Conservation (phyloP, 2,797 vertebrate species). For the Vireo griseus region DNA sequence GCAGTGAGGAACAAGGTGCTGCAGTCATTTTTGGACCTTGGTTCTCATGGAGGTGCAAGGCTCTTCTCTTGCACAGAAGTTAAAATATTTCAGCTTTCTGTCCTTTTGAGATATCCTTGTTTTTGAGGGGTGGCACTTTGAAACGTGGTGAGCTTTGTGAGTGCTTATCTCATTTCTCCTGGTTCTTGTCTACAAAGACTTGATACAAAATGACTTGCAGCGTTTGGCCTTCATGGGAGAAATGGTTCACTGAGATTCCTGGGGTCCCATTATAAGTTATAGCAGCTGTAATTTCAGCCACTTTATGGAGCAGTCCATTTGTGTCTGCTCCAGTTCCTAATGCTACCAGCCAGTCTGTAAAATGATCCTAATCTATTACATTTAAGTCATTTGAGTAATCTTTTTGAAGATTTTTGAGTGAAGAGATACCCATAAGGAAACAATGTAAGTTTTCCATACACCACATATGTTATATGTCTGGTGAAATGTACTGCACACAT, state of each 20-base stretch:
- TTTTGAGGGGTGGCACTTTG: background rate
- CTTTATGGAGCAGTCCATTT: constrained; percentile 57
- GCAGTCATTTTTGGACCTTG: accelerated
- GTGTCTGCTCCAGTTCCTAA: constrained; percentile 53
- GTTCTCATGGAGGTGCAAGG: background rate
- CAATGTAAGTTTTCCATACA: constrained; percentile 71
- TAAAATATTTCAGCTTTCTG: background rate
- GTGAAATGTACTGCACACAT: constrained; percentile 68
- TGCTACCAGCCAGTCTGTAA: constrained; percentile 70
- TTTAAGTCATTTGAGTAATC: constrained; percentile 71
- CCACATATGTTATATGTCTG: constrained; percentile 70
- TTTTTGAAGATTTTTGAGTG: constrained; percentile 69
- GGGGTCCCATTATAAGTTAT: constrained; percentile 35
- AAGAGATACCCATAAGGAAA: constrained; percentile 67
- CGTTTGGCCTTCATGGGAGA: background rate
- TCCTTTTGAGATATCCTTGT: background rate
- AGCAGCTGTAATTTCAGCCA: constrained; percentile 61
- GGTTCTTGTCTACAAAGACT: background rate
- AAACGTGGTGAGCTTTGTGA: background rate
- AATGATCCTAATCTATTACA: constrained; percentile 69
- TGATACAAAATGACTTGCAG: background rate
- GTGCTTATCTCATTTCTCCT: background rate
- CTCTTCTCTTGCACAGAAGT: background rate
- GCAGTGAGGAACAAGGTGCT: accelerated
- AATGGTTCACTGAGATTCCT: constrained; percentile 18